Percentiles rank a stretch among this genome's conserved stretches.
Conservation (phyloP, 2,888 invertebrate species). For the Clanis bilineata region DNA sequence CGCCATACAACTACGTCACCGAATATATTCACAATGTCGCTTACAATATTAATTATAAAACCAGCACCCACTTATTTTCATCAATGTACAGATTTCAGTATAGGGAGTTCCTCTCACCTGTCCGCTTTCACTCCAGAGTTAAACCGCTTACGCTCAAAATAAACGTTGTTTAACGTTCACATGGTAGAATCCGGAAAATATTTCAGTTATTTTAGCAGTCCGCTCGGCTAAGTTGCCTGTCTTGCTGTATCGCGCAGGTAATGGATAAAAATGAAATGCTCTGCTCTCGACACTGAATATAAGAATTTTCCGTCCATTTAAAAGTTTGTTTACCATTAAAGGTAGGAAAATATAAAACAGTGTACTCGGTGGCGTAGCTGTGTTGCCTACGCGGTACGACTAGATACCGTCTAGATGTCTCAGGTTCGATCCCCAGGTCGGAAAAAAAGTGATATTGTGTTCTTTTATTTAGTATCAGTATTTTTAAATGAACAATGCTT, state of each 20-base stretch:
- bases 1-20: too few relatives aligned
- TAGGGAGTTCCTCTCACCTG: conserved; percentile 52
- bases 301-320: neutral
- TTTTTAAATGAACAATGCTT: too few relatives aligned
- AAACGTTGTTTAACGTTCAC: conserved; percentile 49
- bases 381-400: too few relatives aligned
- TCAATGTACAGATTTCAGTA: neutral
- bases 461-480: too few relatives aligned
- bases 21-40: too few relatives aligned
- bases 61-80: neutral
- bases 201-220: conserved; percentile 50
- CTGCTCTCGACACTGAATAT: conserved; percentile 37
- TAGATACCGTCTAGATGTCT: too few relatives aligned
- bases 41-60: neutral
- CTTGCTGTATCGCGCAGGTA: conserved; percentile 46
- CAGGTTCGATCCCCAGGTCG: too few relatives aligned
- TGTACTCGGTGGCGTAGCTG: too few relatives aligned
- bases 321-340: conserved; percentile 13
- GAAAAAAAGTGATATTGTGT: too few relatives aligned
- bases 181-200: conserved; percentile 46
- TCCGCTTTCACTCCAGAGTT: conserved; percentile 52
- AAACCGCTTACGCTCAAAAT: conserved; percentile 61
- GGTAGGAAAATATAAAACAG: neutral
- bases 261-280: conserved; percentile 52
- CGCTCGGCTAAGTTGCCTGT: conserved; percentile 42